These are phyloP conservation scores for Meteorus sp. DNA, from an alignment of 1,140 invertebrate species.

Conservation along the genomic window DNA sequence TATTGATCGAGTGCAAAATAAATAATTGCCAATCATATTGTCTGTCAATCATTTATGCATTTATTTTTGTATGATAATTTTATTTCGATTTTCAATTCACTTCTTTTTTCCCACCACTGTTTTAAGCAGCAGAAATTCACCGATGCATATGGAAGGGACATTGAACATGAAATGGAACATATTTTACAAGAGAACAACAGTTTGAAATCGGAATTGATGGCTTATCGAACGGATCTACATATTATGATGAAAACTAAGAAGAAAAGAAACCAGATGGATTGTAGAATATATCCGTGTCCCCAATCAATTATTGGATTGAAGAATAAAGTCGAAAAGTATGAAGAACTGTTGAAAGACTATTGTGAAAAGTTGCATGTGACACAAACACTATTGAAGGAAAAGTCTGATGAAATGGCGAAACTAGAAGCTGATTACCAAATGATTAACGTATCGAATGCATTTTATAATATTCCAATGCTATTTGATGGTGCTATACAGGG, in stretches of 20 bases:
- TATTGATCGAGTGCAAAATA: not conserved
- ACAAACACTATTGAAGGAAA: conserved; percentile 39
- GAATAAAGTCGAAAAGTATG: conserved; percentile 32
- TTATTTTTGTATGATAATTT: too few species aligned
- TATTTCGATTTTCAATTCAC: too few species aligned
- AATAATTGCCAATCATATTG: conserved; percentile 14
- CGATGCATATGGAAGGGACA: not conserved
- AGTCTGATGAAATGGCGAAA: conserved; percentile 38
- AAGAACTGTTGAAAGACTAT: conserved; percentile 29
- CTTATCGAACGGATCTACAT: conserved; percentile 37
- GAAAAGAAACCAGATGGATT: not conserved
- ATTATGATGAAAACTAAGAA: conserved; percentile 21
- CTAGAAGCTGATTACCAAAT: conserved; percentile 46
- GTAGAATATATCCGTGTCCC: too few species aligned
- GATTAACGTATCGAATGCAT: conserved; percentile 36
- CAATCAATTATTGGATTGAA: conserved; percentile 25
- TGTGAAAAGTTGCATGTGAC: conserved; percentile 32
- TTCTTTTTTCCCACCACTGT: too few species aligned
- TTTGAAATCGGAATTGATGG: conserved; percentile 36
- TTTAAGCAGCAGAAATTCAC: too few species aligned
- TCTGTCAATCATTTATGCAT: not conserved
- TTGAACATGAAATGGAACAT: not conserved
- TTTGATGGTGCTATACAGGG: too few species aligned
- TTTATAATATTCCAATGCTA: too few species aligned
- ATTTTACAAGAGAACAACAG: conserved; percentile 33